Evolutionary conservation across 2,888 invertebrate species (phyloP), one percentile per base, ranked within the genome.

Genomic region (Helobdella robusta): DNA sequence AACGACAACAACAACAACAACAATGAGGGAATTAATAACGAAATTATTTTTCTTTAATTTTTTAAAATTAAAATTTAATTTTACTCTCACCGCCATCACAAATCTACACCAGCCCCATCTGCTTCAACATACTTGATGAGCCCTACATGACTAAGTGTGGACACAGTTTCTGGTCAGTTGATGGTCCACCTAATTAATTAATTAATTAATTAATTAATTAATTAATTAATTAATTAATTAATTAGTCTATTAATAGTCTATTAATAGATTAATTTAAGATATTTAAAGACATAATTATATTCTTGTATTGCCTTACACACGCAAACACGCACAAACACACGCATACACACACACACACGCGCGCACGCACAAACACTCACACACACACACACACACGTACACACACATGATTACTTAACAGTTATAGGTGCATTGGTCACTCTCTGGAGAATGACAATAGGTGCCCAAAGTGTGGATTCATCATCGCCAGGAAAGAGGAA

Each of bases 111-210:
- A 89, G 91, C 76, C 89, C 91, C 0, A 87, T 91, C 63, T 93
- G 93, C 81, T 89, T 91, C 80, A 89, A 90, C 78, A 81, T 89
- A 59, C 89, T 92, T 68, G 87, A 87, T 72, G 91, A 91, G 78
- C 91, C 92, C 0, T 87, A 90, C 79, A 89, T 92, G 74, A 91
- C 91, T 0, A 85, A 87, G 71, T 92, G 93, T 80, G 92, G 92
- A 0, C 92, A 93, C 78, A 91, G 91, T 1, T 93, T 89, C 81
- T 93, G 93, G 80, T 81, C 74, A 75, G 75, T 71, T 46, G 6
- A 48, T 66, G 23, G 25, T 54, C 58, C 20, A 28, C 15, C 23
- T 44, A 34, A 46, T 25, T 50, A 20, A 23, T 34, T n/a, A n/a
- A n/a, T n/a, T n/a, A n/a, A n/a, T n/a, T n/a, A n/a, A n/a, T n/a